Percentiles rank a stretch among this genome's conserved stretches.
Evolutionary conservation across 2,888 invertebrate species (phyloP).

Genomic region (Aphidoletes aphidimyza): DNA sequence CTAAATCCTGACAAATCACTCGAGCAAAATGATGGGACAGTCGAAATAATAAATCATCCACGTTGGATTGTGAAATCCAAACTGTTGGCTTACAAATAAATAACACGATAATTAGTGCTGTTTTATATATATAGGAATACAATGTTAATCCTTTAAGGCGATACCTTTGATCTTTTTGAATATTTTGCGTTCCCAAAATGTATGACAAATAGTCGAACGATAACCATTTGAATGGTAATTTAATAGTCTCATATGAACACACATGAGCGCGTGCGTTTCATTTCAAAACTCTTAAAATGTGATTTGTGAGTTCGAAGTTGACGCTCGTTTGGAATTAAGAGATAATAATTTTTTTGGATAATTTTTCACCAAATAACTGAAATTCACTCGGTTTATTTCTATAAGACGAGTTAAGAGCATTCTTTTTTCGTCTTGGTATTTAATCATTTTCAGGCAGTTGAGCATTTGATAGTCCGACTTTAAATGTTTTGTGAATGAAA

Average conservation of each 20-base stretch:
- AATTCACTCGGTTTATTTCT: background rate
- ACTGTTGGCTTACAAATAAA: background rate
- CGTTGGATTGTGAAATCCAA: background rate
- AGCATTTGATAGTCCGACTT: background rate
- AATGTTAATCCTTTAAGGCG: background rate
- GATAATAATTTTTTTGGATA: background rate
- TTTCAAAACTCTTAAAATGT: background rate
- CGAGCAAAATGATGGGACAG: conserved; percentile 7
- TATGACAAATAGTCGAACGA: background rate
- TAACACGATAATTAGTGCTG: conserved; percentile 11
- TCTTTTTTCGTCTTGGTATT: background rate
- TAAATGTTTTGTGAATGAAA: background rate
- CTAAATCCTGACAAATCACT: conserved; percentile 40
- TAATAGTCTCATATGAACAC: background rate
- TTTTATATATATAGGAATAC: background rate
- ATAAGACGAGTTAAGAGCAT: background rate
- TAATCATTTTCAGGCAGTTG: background rate
- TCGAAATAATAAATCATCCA: conserved; percentile 1
- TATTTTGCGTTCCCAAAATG: background rate
- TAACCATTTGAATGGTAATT: background rate
- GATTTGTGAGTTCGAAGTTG: background rate
- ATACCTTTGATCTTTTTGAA: background rate
- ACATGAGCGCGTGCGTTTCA: background rate
- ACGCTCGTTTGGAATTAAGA: background rate
- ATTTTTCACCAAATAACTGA: background rate